phyloP scores from a whole-genome alignment of 2,888 invertebrate genomes.

The Drosophila silvestris region DNA sequence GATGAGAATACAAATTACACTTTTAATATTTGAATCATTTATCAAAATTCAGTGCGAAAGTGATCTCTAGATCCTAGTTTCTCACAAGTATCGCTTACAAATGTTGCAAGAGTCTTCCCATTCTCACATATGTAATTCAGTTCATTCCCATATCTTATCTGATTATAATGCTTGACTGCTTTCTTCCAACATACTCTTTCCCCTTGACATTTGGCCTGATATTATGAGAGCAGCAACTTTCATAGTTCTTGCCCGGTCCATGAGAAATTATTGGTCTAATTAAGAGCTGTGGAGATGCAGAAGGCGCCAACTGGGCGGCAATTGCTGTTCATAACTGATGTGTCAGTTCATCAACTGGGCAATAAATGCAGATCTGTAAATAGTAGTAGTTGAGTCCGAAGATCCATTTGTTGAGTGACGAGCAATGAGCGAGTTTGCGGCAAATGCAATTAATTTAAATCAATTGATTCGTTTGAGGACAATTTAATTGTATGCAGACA shows the following conservation, averaged over 20 bases:
- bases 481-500: constrained; percentile 84
- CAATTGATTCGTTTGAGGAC: constrained; percentile 86
- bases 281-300: constrained; percentile 51
- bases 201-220: constrained; percentile 32
- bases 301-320: constrained; percentile 57
- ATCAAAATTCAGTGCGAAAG: neutral
- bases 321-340: constrained; percentile 53
- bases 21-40: neutral
- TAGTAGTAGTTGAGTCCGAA: constrained; percentile 7
- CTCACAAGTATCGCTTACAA: constrained; percentile 54
- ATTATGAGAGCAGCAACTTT: constrained; percentile 6
- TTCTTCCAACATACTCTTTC: constrained; percentile 21
- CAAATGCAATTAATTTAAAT: constrained; percentile 85
- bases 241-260: neutral
- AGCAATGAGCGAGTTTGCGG: constrained; percentile 62
- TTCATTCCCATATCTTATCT: constrained; percentile 25
- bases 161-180: constrained; percentile 15
- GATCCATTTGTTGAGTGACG: constrained; percentile 26
- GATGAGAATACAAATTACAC: neutral
- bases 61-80: neutral
- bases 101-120: neutral
- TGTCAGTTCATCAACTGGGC: constrained; percentile 57
- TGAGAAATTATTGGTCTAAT: constrained; percentile 68
- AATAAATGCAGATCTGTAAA: constrained; percentile 21
- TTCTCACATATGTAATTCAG: neutral